Base-by-base conservation (phyloP, 2,797 vertebrate species). In the Helostoma temminkii region DNA sequence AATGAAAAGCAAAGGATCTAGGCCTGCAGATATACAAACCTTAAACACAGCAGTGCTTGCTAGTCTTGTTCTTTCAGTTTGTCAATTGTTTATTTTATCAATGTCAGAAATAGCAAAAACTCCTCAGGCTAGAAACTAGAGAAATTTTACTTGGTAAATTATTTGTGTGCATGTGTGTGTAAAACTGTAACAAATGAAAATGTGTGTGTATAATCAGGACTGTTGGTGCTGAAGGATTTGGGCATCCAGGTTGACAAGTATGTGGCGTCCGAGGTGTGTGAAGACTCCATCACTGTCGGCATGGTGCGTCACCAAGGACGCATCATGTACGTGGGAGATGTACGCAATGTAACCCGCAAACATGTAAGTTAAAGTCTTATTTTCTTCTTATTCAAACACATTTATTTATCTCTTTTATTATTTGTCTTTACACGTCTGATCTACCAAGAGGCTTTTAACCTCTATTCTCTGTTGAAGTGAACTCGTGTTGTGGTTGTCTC, bases 181-280 rank as follows among this genome's bases (percentile, higher is more conserved):
- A 39, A 15, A 39, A 39, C 18, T 7, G 37, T 8, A 18, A n/a
- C 36, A 41, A 15, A 18, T 8, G 6, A 34, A 34, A 32, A 32
- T 64, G 11, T 71, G 53, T 61, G 34, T 42, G 4, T 39, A 6
- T n/a, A 2, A 21, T 58, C 58, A 91, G 97, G 97, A 53, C 95
- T 96, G 74, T 83, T 97, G 86, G 97, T 98, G 79, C 93, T 98
- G 74, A 96, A 93, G 88, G 97, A 98, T 58, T 61, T 98, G 83
- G 97, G 97, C 67, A 95, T 98, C 90, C 95, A 96, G 71, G 95
- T 98, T 36, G 95, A 96, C 52, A 95, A 95, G 58, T 98, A 98
- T 2, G 91, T 98, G 0, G 97, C 97, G 1, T 98, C 97, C 0
- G 97, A 98, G 89, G 95, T 98, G 66, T 97, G 96, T 0, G 95